Evolutionary conservation across 1,140 invertebrate genomes (phyloP).

Genomic region (Acromyrmex echinatior): DNA sequence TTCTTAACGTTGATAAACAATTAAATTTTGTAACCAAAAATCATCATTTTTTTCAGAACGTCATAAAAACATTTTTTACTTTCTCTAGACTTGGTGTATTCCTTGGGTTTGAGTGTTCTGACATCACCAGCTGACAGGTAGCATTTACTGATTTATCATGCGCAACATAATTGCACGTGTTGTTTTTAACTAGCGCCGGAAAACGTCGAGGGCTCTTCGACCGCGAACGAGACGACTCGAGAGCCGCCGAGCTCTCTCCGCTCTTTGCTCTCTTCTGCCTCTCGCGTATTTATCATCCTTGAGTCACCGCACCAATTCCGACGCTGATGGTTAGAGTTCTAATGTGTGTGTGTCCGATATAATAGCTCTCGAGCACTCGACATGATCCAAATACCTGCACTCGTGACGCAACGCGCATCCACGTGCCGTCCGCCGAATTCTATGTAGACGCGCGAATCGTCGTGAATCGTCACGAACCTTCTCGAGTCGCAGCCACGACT

Average conservation of each 20-base stretch:
- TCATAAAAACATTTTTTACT: not conserved
- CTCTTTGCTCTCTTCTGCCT: not conserved
- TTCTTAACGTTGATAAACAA: no score
- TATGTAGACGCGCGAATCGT: not conserved
- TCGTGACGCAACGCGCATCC: slow-evolving; percentile 66
- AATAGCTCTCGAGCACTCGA: slow-evolving; percentile 60
- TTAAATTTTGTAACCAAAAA: no score
- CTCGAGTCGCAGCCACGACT: not conserved
- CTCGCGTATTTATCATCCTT: slow-evolving; percentile 56
- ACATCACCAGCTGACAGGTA: slow-evolving; percentile 27
- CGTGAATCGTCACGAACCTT: not conserved
- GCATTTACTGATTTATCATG: not conserved
- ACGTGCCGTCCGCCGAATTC: slow-evolving; percentile 52
- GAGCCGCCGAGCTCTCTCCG: not conserved
- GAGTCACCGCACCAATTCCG: slow-evolving; percentile 65
- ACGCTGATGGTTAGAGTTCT: slow-evolving; percentile 61
- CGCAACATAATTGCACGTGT: not conserved
- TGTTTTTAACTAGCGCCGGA: slow-evolving; percentile 14
- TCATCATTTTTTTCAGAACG: no score
- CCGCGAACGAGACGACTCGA: slow-evolving; percentile 29
- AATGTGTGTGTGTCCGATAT: slow-evolving; percentile 20
- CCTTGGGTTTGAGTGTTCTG: no score
- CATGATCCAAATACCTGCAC: slow-evolving; percentile 70
- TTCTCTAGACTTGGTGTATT: not conserved
- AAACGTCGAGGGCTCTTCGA: slow-evolving; percentile 5